phyloP scores from a whole-genome alignment of 2,113 vertebrate genomes.

The Oenanthe melanoleuca region DNA sequence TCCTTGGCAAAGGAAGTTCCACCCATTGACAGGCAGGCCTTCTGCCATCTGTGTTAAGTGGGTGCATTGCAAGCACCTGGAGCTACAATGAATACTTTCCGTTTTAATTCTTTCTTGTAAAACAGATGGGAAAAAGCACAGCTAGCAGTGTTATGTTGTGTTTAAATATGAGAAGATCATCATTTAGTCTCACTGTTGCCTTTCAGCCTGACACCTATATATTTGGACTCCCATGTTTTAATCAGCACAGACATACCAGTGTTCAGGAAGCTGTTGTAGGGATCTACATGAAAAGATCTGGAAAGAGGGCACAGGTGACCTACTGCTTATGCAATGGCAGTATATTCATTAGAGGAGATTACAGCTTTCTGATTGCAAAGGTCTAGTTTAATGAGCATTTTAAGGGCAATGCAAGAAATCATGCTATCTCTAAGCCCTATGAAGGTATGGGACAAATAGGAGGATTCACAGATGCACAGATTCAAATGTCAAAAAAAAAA shows the following conservation, averaged over 20 bases:
- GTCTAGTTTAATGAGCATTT: background rate
- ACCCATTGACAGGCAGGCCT: background rate
- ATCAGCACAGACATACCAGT: background rate
- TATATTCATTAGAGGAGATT: background rate
- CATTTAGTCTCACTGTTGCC: background rate
- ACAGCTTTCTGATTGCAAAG: background rate
- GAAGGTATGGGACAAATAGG: background rate
- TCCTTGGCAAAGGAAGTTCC: background rate
- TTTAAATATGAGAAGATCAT: background rate
- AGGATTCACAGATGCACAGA: background rate
- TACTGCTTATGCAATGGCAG: background rate
- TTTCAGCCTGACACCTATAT: slow-evolving; percentile 10
- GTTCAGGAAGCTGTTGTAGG: background rate
- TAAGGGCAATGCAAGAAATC: background rate
- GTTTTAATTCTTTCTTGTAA: slow-evolving; percentile 1
- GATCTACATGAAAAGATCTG: background rate
- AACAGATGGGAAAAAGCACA: slow-evolving; percentile 42
- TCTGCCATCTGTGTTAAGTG: slow-evolving; percentile 32
- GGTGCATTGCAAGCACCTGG: slow-evolving; percentile 35
- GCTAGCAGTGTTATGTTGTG: background rate
- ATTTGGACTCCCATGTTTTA: background rate
- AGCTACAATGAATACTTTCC: background rate
- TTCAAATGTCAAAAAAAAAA: background rate
- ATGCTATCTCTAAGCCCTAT: background rate
- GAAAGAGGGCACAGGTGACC: background rate